Conservation (phyloP, 2,888 invertebrate species). For the Mamestra brassicae region DNA sequence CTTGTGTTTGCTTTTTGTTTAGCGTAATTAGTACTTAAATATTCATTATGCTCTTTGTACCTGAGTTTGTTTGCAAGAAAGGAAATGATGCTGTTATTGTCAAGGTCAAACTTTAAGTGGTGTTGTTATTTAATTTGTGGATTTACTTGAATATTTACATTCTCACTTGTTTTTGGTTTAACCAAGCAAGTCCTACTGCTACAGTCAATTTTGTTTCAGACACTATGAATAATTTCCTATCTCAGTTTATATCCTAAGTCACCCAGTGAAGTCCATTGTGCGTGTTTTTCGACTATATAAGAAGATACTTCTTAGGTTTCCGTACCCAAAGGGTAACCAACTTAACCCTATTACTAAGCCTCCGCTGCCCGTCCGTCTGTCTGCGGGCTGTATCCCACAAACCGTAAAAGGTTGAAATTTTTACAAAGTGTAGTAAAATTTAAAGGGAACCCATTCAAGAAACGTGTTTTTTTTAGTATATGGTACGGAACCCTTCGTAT, state of each 20-base stretch:
- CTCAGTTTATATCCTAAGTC: background rate
- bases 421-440: no score
- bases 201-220: background rate
- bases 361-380: no score
- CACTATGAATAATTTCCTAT: background rate
- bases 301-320: background rate
- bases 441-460: no score
- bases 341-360: no score
- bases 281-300: background rate
- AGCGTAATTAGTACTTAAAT: constrained; percentile 19
- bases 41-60: constrained; percentile 33
- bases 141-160: background rate
- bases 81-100: constrained; percentile 10
- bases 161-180: background rate
- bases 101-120: constrained; percentile 24
- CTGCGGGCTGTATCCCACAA: no score
- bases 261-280: background rate
- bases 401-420: no score
- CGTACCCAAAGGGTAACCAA: no score
- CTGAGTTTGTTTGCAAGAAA: constrained; percentile 19
- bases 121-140: background rate
- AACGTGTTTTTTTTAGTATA: no score
- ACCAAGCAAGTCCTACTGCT: background rate
- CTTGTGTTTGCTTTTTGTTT: constrained; percentile 18
- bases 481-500: no score